These are phyloP conservation scores for Acrobasis repandana DNA, from an alignment of 2,888 invertebrate genomes.

Conservation along the genomic window DNA sequence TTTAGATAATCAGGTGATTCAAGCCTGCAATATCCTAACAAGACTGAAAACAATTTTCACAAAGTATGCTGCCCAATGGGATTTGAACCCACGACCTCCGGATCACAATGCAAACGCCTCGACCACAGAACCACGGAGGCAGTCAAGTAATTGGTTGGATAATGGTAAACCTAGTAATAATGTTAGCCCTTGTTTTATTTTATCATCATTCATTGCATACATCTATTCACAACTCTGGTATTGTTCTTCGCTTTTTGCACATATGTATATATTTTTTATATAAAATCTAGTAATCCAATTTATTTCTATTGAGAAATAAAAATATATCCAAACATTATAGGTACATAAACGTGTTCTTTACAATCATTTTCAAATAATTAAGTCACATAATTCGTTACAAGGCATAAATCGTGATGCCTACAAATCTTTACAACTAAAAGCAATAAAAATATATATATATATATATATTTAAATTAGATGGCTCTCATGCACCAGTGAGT, in stretches of 20 bases:
- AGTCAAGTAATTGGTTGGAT: no score
- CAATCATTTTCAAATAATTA: background rate
- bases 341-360: background rate
- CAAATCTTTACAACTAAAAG: background rate
- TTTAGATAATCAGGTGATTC: no score
- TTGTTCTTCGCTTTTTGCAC: slow-evolving; percentile 7
- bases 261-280: background rate
- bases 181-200: no score
- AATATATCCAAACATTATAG: background rate
- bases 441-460: background rate
- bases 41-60: no score
- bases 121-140: no score
- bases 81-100: no score
- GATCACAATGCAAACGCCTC: no score
- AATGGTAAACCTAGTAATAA: no score
- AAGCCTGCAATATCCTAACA: no score
- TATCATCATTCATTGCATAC: background rate
- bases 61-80: no score
- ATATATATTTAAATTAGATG: background rate
- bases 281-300: background rate
- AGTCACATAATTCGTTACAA: background rate
- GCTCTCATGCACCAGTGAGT: background rate
- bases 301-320: background rate
- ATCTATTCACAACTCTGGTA: slow-evolving; percentile 9
- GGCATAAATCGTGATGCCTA: background rate